Conservation (phyloP, 1,140 invertebrate species). For the Bilobella aurantiaca region DNA sequence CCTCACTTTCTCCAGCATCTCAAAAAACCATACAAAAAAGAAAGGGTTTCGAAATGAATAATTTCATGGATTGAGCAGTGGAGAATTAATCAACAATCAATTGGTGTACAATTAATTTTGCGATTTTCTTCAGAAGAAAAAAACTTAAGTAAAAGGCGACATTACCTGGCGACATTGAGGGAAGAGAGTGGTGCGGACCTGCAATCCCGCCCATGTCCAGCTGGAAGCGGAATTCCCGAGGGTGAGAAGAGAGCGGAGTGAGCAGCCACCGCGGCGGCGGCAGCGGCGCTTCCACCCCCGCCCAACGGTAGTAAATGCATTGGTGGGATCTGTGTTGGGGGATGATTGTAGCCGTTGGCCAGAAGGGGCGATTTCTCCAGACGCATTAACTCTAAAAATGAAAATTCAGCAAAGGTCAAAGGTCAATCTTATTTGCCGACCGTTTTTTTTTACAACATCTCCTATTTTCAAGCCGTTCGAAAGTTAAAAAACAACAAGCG, state of each 20-base stretch:
- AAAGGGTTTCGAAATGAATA: too few relatives aligned
- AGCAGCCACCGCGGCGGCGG: constrained; percentile 52
- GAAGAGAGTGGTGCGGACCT: constrained; percentile 38
- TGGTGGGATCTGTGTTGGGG: constrained; percentile 75
- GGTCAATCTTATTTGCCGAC: too few relatives aligned
- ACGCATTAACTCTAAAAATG: constrained; percentile 62
- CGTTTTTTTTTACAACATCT: too few relatives aligned
- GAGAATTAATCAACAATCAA: too few relatives aligned
- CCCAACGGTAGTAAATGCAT: constrained; percentile 51
- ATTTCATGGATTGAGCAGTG: too few relatives aligned
- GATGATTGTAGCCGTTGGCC: constrained; percentile 87
- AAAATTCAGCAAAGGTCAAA: neutral
- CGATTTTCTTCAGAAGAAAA: too few relatives aligned
- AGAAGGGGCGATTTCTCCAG: constrained; percentile 82
- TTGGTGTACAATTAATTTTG: too few relatives aligned
- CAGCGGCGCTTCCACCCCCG: constrained; percentile 70
- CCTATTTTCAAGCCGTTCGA: too few relatives aligned
- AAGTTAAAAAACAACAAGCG: neutral
- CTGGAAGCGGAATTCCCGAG: constrained; percentile 60
- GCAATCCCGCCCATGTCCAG: constrained; percentile 48
- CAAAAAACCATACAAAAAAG: too few relatives aligned
- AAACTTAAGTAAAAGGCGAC: too few relatives aligned
- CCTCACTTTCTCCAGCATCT: too few relatives aligned
- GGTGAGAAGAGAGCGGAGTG: constrained; percentile 71
- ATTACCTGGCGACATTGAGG: constrained; percentile 17